Evolutionary conservation across 2,113 vertebrate genomes (phyloP), one percentile per base, ranked within the genome.

Genomic region (Cynocephalus volans): DNA sequence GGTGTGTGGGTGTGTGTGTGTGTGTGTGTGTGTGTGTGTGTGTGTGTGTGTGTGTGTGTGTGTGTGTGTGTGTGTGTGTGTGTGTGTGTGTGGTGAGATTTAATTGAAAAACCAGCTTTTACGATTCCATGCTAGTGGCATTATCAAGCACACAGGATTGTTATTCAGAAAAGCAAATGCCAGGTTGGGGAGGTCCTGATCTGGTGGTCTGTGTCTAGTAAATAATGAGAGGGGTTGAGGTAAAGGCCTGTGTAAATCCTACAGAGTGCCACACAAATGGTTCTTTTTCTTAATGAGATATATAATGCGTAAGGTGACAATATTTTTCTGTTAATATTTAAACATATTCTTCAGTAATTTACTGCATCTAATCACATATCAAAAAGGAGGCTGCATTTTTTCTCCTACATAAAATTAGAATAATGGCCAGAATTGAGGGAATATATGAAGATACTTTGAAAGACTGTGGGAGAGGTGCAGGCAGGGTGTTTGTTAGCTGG

Each of bases 321-420:
- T 81, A 52, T 70, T 93, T 94, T 94, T 26, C 31, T 72, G 15
- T 84, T 72, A 70, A n/a, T 80, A 69, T 76, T 58, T 92, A 67
- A 85, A 88, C 19, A 76, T 48, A 65, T 87, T 97, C 64, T 80
- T 73, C 70, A 88, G 85, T 50, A 67, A 72, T 31, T 56, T 64
- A 31, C 28, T 90, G 6, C 23, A n/a, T 88, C 65, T 64, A 80
- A 8, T 82, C 54, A 65, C 36, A 64, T 67, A 64, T 73, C n/a
- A 70, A 95, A 92, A 96, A 94, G 33, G 52, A 50, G 31, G 33
- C 28, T 64, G 33, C 12, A 58, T 77, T 86, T 62, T 67, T n/a
- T 70, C 56, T 8, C 17, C 52, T 56, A 69, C 19, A 69, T 48
- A 92, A 10, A 82, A 90, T 67, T 26, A 48, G 90, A 62, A 80